phyloP scores from a whole-genome alignment of 2,113 vertebrate genomes.

The Tapirus terrestris region DNA sequence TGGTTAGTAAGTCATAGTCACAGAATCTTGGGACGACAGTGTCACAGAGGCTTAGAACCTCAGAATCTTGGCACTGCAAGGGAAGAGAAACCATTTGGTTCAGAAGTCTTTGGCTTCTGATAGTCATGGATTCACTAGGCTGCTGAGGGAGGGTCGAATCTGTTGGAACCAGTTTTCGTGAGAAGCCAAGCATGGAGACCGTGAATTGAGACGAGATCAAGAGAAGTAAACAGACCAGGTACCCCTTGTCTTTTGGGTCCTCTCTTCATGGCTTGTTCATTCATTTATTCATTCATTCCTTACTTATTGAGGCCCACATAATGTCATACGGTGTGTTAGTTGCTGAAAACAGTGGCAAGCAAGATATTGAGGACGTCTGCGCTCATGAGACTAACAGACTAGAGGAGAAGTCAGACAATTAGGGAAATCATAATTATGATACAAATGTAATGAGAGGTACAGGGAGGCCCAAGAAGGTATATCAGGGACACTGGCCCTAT shows the following conservation, averaged over 20 bases:
- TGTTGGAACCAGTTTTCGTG: neutral
- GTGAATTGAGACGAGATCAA: constrained; percentile 15
- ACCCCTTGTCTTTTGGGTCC: neutral
- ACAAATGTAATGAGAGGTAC: neutral
- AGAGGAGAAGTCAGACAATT: neutral
- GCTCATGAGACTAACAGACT: neutral
- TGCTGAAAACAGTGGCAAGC: neutral
- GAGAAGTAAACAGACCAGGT: constrained; percentile 55
- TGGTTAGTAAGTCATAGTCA: neutral
- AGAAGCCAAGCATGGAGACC: neutral
- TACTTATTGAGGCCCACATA: neutral
- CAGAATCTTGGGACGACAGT: neutral
- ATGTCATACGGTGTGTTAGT: neutral
- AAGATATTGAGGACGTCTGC: neutral
- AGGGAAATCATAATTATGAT: neutral
- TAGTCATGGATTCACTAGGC: constrained; percentile 53
- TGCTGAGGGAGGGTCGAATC: constrained; percentile 30
- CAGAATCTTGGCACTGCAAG: neutral
- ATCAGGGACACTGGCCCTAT: rapidly evolving
- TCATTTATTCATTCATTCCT: neutral
- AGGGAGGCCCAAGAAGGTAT: neutral
- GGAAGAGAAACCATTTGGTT: neutral
- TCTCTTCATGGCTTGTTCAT: neutral
- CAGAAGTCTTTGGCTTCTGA: neutral
- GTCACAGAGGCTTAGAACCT: constrained; percentile 56